Evolutionary conservation across 2,888 invertebrate genomes (phyloP).

Genomic region (Myopa testacea): DNA sequence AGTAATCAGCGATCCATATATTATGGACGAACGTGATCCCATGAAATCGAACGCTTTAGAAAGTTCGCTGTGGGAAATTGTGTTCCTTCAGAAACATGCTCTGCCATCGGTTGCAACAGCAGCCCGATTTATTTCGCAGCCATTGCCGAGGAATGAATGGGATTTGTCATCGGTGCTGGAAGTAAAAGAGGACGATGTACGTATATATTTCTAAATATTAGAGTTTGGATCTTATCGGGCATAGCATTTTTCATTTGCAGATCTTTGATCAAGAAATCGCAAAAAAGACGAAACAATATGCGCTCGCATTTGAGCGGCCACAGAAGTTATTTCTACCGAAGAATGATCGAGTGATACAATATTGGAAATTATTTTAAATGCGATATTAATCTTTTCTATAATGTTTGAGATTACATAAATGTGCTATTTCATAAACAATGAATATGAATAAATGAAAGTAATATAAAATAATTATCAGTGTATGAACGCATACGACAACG

Average conservation of each 20-base stretch:
- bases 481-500: too few species aligned
- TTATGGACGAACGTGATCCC: constrained; percentile 85
- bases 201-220: constrained; percentile 46
- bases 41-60: constrained; percentile 83
- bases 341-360: constrained; percentile 76
- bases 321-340: constrained; percentile 73
- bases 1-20: constrained; percentile 79
- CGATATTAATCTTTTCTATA: neutral
- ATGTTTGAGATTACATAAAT: constrained; percentile 1
- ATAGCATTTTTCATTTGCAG: constrained; percentile 65
- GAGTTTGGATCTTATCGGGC: neutral
- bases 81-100: constrained; percentile 80
- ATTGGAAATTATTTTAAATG: constrained; percentile 72
- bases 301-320: constrained; percentile 81
- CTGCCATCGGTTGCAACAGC: constrained; percentile 79
- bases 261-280: constrained; percentile 83
- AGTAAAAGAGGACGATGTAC: constrained; percentile 74
- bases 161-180: constrained; percentile 77
- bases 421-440: neutral
- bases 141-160: constrained; percentile 76
- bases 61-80: constrained; percentile 94
- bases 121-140: constrained; percentile 78
- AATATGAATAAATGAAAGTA: neutral
- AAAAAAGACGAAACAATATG: constrained; percentile 79
- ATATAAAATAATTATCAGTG: too few species aligned